Evolutionary conservation across 2,888 invertebrate species (phyloP).

Genomic region (Agriotes lineatus): DNA sequence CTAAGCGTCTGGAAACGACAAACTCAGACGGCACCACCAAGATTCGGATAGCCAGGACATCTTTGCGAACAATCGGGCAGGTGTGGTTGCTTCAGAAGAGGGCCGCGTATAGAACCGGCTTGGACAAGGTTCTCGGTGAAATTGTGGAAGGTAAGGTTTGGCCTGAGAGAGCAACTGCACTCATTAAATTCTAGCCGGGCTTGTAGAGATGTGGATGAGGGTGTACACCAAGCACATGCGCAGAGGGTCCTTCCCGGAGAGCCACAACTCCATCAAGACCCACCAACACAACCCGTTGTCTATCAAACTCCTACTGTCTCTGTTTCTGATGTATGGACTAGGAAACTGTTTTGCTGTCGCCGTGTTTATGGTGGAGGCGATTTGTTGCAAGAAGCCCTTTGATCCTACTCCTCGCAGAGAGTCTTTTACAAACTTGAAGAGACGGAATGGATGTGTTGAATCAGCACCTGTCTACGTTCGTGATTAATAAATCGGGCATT

Average conservation of each 20-base stretch:
- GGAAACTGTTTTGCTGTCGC: conserved; percentile 10
- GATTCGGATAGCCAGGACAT: conserved; percentile 35
- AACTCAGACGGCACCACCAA: neutral
- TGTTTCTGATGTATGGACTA: conserved; percentile 21
- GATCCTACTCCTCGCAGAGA: neutral
- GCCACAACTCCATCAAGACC: neutral
- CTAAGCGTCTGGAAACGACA: neutral
- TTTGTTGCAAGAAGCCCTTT: neutral
- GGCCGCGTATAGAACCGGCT: conserved; percentile 31
- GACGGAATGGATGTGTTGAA: too few species aligned
- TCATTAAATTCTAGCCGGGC: conserved; percentile 13
- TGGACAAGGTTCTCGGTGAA: conserved; percentile 23
- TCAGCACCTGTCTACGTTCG: too few species aligned
- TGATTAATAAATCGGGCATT: too few species aligned
- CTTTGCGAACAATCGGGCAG: conserved; percentile 36
- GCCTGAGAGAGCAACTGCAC: too few species aligned
- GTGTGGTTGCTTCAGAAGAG: conserved; percentile 39
- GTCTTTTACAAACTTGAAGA: neutral
- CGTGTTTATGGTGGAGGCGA: conserved; percentile 14
- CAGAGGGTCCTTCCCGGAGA: conserved; percentile 10
- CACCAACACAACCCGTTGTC: conserved; percentile 17
- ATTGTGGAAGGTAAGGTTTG: conserved; percentile 20
- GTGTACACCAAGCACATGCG: conserved; percentile 1
- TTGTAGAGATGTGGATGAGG: conserved; percentile 14
- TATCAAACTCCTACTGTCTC: conserved; percentile 11